Base-by-base conservation (phyloP, 2,888 invertebrate species). In the Cephus sareptanus region DNA sequence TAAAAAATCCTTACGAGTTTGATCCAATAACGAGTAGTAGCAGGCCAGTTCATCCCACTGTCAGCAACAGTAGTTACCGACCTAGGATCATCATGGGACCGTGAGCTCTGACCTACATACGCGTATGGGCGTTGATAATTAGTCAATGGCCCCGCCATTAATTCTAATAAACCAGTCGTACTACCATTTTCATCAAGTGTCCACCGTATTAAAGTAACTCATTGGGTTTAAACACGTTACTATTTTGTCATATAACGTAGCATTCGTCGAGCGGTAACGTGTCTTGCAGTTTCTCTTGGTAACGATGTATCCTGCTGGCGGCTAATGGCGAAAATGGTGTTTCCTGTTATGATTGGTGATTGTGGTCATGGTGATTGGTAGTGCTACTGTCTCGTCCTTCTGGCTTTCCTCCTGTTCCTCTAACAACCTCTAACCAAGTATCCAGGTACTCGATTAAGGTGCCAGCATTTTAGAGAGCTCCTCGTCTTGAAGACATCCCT, bases 401-500 rank as follows among this genome's bases (percentile, higher is more conserved):
- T n/a, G 4, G 15, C 34, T 73, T 2, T 69, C 34, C n/a, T 75
- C 23, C 68, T 75, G n/a, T 34, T 75, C 12, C 40, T 75, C 56
- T 12, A 9, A 56, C 56, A 23, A 9, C 56, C 56, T 56, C 23
- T 56, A 56, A 56, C 56, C 56, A 56, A 56, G 56, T 23, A 56
- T 23, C 56, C 56, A 23, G 23, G 56, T 56, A 56, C 89, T 90
- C 81, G 92, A 94, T 96, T 97, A 97, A 93, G 97, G 97, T 88
- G 97, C 97, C 90, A 98, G 94, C 97, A 98, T 97, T 93, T 98
- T 98, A 82, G 97, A 97, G 83, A 98, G 94, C 92, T 98, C 98
- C 92, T 98, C 98, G 91, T 98, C 98, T 92, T 98, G 98, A 91
- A 98, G 95, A 92, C 99, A 99, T 80, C 98, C 99, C 92, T 98